These are phyloP conservation scores for Oligia strigilis DNA, from an alignment of 2,888 invertebrate species.

Conservation along the genomic window DNA sequence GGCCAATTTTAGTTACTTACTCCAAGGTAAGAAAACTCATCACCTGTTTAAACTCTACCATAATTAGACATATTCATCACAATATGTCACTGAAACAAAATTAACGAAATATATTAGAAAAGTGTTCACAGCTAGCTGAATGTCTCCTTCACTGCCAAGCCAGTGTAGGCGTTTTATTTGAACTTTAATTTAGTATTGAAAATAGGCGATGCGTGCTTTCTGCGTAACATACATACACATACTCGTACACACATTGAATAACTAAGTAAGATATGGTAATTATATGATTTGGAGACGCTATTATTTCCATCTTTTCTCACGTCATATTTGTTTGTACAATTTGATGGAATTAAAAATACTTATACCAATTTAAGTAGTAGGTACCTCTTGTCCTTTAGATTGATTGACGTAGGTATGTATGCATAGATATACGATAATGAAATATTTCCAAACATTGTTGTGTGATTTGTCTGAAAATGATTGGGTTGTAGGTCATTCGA, in stretches of 20 bases:
- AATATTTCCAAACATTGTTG: not conserved
- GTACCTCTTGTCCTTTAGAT: not conserved
- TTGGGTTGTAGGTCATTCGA: not conserved
- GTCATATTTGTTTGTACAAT: slow-evolving; percentile 27
- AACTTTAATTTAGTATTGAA: slow-evolving; percentile 52
- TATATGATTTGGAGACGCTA: slow-evolving; percentile 17
- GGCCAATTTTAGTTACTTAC: slow-evolving; percentile 12
- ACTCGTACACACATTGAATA: not conserved
- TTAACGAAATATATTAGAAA: slow-evolving; percentile 5
- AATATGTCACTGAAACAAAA: slow-evolving; percentile 12
- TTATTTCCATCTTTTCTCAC: slow-evolving; percentile 36
- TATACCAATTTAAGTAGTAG: not conserved
- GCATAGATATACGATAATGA: not conserved
- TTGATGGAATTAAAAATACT: slow-evolving; percentile 20
- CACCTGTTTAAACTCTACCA: slow-evolving; percentile 48
- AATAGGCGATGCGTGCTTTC: slow-evolving; percentile 54
- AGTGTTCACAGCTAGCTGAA: slow-evolving; percentile 47
- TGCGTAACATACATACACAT: slow-evolving; percentile 25
- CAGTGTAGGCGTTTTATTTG: slow-evolving; percentile 16
- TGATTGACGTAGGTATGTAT: slow-evolving; percentile 18
- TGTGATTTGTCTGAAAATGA: not conserved
- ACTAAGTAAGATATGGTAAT: slow-evolving; percentile 17
- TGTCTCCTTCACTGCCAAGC: slow-evolving; percentile 5
- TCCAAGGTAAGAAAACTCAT: slow-evolving; percentile 30
- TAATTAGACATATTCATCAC: slow-evolving; percentile 16